phyloP scores from a whole-genome alignment of 2,113 vertebrate genomes.

The Psilopsiagon aymara region DNA sequence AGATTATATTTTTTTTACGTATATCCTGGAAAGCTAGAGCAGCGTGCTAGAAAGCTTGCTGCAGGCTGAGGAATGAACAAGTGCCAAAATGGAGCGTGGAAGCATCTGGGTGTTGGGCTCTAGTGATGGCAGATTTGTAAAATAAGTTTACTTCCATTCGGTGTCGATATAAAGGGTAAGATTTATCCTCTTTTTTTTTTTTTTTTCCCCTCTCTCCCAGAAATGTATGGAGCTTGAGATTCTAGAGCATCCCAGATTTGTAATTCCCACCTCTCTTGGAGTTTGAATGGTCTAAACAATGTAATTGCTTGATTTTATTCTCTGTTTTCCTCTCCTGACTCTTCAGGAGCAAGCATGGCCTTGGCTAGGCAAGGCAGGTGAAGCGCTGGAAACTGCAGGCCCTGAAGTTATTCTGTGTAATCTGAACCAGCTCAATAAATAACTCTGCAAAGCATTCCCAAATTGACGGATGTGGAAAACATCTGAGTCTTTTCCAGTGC shows the following conservation, averaged over 20 bases:
- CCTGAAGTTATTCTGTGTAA: not conserved
- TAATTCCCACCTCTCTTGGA: not conserved
- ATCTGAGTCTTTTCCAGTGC: slow-evolving; percentile 7
- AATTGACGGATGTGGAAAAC: not conserved
- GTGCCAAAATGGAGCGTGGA: not conserved
- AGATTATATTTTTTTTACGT: not conserved
- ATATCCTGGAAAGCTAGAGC: not conserved
- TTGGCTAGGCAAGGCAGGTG: not conserved
- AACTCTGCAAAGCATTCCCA: not conserved
- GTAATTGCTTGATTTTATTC: not conserved
- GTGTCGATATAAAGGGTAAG: not conserved
- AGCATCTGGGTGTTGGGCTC: not conserved
- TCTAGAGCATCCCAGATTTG: not conserved
- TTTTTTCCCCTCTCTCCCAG: no score
- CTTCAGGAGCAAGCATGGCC: not conserved
- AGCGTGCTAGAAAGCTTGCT: not conserved
- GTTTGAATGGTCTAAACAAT: not conserved
- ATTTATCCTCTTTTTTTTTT: not conserved
- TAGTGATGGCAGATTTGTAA: not conserved
- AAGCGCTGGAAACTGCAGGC: not conserved
- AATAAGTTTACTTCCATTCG: not conserved
- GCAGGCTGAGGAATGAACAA: not conserved
- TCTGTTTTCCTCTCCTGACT: not conserved
- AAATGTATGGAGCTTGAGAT: not conserved
- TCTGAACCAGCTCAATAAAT: not conserved